phyloP scores from a whole-genome alignment of 2,797 vertebrate species.

The Novumbra hubbsi region DNA sequence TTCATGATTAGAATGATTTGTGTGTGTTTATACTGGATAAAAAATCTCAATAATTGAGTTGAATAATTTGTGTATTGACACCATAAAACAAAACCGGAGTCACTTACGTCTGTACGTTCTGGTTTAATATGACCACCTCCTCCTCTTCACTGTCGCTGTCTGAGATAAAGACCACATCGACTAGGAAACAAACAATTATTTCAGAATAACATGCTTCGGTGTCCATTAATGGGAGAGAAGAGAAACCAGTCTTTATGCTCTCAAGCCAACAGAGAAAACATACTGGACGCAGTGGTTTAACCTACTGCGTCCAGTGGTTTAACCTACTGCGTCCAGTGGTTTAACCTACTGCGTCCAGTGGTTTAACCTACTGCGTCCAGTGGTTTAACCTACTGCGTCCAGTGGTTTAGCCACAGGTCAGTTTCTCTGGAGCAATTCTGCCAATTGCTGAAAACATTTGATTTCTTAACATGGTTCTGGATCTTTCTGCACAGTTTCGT shows the following conservation, averaged over 20 bases:
- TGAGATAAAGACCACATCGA: constrained; percentile 84
- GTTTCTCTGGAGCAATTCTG: background rate
- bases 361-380: no score
- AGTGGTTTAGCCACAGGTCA: background rate
- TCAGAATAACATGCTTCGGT: background rate
- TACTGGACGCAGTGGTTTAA: background rate
- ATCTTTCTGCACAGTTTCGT: background rate
- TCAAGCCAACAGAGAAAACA: background rate
- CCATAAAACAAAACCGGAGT: background rate
- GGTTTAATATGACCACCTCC: constrained; percentile 87
- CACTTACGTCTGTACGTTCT: constrained; percentile 62
- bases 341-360: no score
- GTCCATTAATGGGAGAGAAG: background rate
- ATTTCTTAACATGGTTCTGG: background rate
- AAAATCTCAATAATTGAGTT: background rate
- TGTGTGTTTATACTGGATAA: background rate
- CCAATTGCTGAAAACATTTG: background rate
- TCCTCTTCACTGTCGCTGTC: constrained; percentile 97
- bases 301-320: no score
- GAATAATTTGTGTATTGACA: background rate
- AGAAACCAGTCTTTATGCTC: background rate
- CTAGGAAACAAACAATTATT: constrained; percentile 41
- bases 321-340: no score
- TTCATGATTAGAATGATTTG: background rate
- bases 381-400: no score